Evolutionary conservation across 2,888 invertebrate genomes (phyloP), one percentile per base, ranked within the genome.

Genomic region (Caenorhabditis sp.): DNA sequence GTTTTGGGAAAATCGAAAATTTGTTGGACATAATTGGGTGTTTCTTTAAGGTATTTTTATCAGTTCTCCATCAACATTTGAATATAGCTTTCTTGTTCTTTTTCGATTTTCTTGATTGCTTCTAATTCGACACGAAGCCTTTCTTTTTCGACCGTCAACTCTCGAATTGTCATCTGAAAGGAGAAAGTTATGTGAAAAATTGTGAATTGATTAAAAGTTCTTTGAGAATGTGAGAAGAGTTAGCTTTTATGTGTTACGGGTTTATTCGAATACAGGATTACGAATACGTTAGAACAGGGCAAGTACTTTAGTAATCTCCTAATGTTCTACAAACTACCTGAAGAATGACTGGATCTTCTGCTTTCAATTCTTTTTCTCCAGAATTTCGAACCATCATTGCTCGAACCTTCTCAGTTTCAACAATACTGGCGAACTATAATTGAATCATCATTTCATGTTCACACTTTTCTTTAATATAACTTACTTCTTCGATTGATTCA

Each of bases 131-230:
- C 67, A 27, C 75, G 26, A 20, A 75, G 26, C n/a, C 75, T 36
- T 12, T 75, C 75, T 26, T 65, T 65, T 43, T 75, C 70, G n/a
- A 75, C 75, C 25, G 64, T 67, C 60, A 70, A 54, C 23, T 75
- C 75, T 26, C 75, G 67, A 57, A 75, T 53, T 10, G 21, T 53
- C 53, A 25, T 25, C n/a, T 58, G 67, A 2, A 68, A 52, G 3
- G 31, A 10, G 10, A 31, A 31, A 31, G 31, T 31, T 31, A 31
- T 31, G 5, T 31, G 31, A 31, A 31, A 31, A 31, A 31, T 31
- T 31, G 31, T 31, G 4, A 4, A 31, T 7, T 7, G 10, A 31
- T 7, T 31, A 31, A 31, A 31, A 31, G n/a, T n/a, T n/a, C n/a
- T n/a, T n/a, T n/a, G n/a, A n/a, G n/a, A n/a, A n/a, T n/a, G n/a